These are phyloP conservation scores for Cichladusa arquata DNA, from an alignment of 2,113 vertebrate species.

Conservation along the genomic window DNA sequence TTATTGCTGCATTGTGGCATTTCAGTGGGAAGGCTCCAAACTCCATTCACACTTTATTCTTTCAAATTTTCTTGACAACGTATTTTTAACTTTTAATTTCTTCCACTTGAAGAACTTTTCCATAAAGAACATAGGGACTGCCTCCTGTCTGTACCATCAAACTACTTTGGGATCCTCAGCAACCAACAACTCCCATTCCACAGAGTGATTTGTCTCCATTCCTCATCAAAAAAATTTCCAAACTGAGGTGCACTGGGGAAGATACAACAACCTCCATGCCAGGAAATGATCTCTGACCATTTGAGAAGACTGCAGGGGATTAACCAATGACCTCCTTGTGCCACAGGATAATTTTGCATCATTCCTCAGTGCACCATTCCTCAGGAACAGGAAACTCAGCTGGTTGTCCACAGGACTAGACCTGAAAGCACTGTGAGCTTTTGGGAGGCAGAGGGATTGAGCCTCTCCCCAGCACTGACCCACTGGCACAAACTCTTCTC, in stretches of 20 bases:
- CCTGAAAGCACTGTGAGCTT: not conserved
- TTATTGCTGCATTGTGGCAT: not conserved
- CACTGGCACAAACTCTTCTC: not conserved
- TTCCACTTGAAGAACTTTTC: not conserved
- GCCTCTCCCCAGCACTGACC: not conserved
- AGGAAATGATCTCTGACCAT: not conserved
- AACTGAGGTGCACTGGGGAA: not conserved
- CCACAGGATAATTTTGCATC: not conserved
- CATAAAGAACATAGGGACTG: not conserved
- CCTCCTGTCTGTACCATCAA: not conserved
- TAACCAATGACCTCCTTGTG: not conserved
- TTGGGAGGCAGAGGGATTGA: not conserved
- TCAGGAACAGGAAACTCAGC: not conserved
- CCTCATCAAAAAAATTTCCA: not conserved
- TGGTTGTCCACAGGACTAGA: not conserved
- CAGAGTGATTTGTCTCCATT: not conserved
- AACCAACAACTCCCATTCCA: not conserved
- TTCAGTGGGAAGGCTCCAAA: not conserved
- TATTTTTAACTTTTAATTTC: not conserved
- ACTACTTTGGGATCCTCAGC: not conserved
- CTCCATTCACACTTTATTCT: not conserved
- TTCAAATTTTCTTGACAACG: not conserved
- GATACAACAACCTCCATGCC: not conserved
- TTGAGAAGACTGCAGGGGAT: not conserved
- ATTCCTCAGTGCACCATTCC: not conserved